phyloP scores from a whole-genome alignment of 2,888 invertebrate genomes.

The Monoplex corrugatus region DNA sequence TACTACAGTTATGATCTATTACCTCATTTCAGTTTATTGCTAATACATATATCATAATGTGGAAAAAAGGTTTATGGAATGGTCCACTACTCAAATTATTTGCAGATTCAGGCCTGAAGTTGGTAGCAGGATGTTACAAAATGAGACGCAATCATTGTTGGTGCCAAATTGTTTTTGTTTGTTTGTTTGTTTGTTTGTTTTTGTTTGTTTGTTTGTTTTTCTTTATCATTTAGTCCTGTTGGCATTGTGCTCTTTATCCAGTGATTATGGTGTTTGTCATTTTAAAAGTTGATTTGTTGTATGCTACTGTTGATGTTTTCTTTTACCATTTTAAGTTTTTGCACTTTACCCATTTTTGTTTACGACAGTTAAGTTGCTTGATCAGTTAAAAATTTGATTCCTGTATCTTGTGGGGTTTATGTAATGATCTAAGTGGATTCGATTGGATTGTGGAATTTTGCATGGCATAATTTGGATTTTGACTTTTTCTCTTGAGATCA shows the following conservation, averaged over 20 bases:
- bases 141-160: constrained; percentile 31
- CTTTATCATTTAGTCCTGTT: neutral
- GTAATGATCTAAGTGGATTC: too few species aligned
- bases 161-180: neutral
- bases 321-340: neutral
- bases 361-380: neutral
- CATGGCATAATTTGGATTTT: too few species aligned
- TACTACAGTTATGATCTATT: too few species aligned
- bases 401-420: neutral
- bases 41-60: too few species aligned
- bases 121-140: constrained; percentile 22
- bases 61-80: too few species aligned
- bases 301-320: neutral
- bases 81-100: neutral
- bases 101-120: constrained; percentile 32
- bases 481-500: too few species aligned
- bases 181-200: neutral
- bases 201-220: neutral
- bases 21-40: too few species aligned
- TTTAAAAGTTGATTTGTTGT: neutral
- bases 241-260: neutral
- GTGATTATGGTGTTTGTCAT: neutral
- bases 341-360: neutral
- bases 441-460: too few species aligned
- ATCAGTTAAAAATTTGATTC: too few species aligned